Base-by-base conservation (phyloP, 2,888 invertebrate species). In the Schrankia costaestrigalis region DNA sequence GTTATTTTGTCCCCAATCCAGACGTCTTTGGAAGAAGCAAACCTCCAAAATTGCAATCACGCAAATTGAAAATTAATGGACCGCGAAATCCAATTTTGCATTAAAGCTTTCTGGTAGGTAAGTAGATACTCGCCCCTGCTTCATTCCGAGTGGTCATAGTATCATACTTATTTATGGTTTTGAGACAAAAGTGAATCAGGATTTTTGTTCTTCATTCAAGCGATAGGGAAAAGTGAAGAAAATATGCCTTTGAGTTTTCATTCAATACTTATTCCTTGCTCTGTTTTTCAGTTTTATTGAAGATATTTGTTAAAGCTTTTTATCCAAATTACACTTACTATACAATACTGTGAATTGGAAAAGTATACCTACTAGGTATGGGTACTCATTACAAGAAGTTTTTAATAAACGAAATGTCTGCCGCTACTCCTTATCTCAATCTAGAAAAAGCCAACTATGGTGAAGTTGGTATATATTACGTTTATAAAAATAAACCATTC, bases 11-110 rank as follows among this genome's bases (percentile, higher is more conserved):
- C 76, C 74, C 69, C 76, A 58, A 73, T 73, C 62, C 72, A 69
- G 72, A 65, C 75, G 75, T 76, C 74, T 79, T 71, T 73, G 71
- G 66, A 67, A 73, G 77, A 67, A 81, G 79, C 79, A 81, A 83
- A 83, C 82, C 83, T 80, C 78, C 79, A 80, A 85, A 82, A 85
- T 82, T 82, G 84, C 85, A 85, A 85, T 85, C 84, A 84, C 82
- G 75, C 78, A 84, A 84, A 85, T 85, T 85, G 85, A 85, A 85
- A 85, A 83, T 85, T 85, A 85, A 85, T 85, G 85, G 85, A 78
- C 77, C 84, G 80, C 69, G 71, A 84, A 83, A 85, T 85, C 83
- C 85, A 84, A 85, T 85, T 84, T 83, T 79, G 78, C 78, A 83
- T 84, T 80, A 76, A 65, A 77, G 80, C 80, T 80, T 78, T 77